Base-by-base conservation (phyloP, 2,113 vertebrate species). In the Varanus komodoensis region DNA sequence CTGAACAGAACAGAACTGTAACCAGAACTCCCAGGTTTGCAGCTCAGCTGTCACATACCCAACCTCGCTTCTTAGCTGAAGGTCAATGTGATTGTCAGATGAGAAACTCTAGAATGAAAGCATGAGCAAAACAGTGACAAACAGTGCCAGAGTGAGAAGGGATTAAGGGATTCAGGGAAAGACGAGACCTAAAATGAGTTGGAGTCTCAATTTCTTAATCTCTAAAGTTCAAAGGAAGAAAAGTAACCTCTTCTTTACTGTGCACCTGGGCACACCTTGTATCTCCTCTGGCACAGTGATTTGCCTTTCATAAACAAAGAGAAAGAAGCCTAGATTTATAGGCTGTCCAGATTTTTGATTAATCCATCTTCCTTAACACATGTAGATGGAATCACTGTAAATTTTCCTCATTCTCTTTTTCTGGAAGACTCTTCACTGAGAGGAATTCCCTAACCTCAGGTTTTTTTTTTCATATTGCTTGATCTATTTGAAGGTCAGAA, bases 151-250 rank as follows among this genome's bases (percentile, higher is more conserved):
- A 91, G 8, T 29, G 89, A 93, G 85, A 77, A 93, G 89, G 19
- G 79, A 97, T 96, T 97, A 97, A 94, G 91, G 68, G 91, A 95
- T 94, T 92, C 90, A 14, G 3, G 95, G 97, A 96, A 96, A 97
- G 91, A 92, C 68, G 95, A 97, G 89, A 93, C 93, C 90, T 91
- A 44, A 90, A 89, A 89, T 95, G 90, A 95, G 71, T 88, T 29
- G 87, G 88, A 87, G 50, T 84, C 4, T 32, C 93, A 91, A 34
- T 90, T 93, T 93, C 94, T 91, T 96, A 96, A 97, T 93, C 93
- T 69, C 90, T 89, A 85, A 93, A 92, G 89, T 91, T 94, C 87
- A 88, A 93, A 96, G 67, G 86, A 89, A 87, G 87, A 93, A 88
- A 82, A 92, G 82, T 86, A 94, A 95, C 89, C 91, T 94, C 79